A percentile compares a stretch with the other conserved stretches of the same genome.
Conservation (phyloP, 2,888 invertebrate genomes). For the Dioctria linearis region DNA sequence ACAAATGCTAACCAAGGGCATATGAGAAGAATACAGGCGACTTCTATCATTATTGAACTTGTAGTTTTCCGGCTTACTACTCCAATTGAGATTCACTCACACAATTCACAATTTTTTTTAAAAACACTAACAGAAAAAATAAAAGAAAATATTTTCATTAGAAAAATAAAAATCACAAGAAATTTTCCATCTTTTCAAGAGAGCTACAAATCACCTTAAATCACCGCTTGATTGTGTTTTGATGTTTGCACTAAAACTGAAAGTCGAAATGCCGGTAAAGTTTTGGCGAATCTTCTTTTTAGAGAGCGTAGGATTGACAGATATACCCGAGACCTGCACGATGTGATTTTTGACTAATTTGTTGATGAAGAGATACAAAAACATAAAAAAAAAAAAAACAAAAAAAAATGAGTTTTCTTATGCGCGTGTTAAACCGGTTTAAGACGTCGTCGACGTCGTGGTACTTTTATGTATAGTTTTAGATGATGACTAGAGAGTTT, state of each 20-base stretch:
- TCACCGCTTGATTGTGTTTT: not conserved
- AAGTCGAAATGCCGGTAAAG: slow-evolving; percentile 21
- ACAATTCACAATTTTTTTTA: not conserved
- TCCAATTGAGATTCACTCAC: not conserved
- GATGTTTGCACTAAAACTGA: slow-evolving; percentile 37
- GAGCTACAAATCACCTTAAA: not conserved
- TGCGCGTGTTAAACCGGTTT: not conserved
- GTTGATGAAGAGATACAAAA: not conserved
- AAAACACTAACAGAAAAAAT: not conserved
- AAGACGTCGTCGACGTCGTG: not conserved
- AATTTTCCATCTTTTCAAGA: not conserved
- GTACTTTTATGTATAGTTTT: not conserved
- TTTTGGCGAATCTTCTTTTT: not conserved
- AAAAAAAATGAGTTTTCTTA: not conserved
- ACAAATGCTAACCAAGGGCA: slow-evolving; percentile 80
- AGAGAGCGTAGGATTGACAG: not conserved
- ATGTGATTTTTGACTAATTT: not conserved
- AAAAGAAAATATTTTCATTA: not conserved
- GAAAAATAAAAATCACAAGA: slow-evolving; percentile 3
- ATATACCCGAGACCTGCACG: not conserved
- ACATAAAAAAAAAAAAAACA: not conserved
- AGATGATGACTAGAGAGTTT: not conserved
- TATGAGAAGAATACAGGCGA: slow-evolving; percentile 77
- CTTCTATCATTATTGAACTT: slow-evolving; percentile 61
- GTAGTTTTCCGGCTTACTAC: no score